Percentiles rank a stretch among this genome's conserved stretches.
These are phyloP conservation scores for Promerops cafer DNA, from an alignment of 2,113 vertebrate genomes.

Conservation along the genomic window DNA sequence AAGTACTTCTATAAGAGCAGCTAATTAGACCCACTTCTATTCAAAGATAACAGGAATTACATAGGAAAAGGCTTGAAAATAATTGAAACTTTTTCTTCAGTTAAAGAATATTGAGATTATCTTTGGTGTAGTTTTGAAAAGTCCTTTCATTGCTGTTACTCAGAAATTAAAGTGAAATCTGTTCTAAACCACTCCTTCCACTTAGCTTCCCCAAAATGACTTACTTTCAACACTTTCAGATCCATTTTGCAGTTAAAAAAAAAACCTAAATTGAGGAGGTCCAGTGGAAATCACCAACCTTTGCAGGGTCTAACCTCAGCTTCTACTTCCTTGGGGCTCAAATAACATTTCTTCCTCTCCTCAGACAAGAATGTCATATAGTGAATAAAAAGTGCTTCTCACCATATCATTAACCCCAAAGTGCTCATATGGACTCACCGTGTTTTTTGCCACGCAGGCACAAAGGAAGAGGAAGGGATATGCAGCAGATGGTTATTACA, in stretches of 20 bases:
- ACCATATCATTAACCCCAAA: background rate
- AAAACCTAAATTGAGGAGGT: background rate
- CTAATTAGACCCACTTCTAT: slow-evolving; percentile 9
- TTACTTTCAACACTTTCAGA: background rate
- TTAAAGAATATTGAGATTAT: background rate
- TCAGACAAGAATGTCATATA: background rate
- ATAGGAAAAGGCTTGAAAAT: background rate
- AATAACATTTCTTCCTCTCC: background rate
- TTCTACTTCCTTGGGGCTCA: background rate
- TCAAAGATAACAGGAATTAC: background rate
- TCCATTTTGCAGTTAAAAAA: background rate
- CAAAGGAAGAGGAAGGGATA: background rate
- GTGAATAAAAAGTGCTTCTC: background rate
- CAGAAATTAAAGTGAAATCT: background rate
- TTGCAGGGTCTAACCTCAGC: background rate
- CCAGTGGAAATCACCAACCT: background rate
- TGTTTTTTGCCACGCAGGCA: background rate
- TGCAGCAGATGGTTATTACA: background rate
- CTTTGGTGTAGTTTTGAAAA: background rate
- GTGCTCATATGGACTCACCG: background rate
- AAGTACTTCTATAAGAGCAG: background rate
- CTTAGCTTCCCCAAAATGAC: background rate
- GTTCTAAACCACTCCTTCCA: background rate
- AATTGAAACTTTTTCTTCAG: background rate
- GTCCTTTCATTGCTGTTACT: background rate